Percentiles rank a stretch among this genome's conserved stretches.
phyloP scores from a whole-genome alignment of 2,113 vertebrate genomes.

The Syrrhaptes paradoxus region DNA sequence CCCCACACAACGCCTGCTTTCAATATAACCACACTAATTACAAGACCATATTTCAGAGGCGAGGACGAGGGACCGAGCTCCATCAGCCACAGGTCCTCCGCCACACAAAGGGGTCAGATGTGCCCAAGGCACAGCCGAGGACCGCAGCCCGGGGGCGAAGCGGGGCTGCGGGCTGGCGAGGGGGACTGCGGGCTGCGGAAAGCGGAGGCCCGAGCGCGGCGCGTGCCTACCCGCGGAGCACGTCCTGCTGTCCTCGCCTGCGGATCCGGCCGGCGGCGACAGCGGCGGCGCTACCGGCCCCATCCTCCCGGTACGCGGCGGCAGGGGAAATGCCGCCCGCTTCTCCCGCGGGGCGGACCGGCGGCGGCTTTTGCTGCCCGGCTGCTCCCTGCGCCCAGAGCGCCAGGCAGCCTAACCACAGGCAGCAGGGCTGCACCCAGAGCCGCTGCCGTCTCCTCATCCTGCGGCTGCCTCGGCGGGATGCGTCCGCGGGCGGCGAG shows the following conservation, averaged over 20 bases:
- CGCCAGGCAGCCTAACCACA: conserved; percentile 72
- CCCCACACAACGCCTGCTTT: neutral
- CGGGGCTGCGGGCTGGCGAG: neutral
- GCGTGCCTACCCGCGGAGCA: conserved; percentile 78
- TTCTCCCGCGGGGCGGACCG: conserved; percentile 18
- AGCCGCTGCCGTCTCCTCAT: conserved; percentile 69
- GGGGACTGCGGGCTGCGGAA: too few species aligned
- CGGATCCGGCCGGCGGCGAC: conserved; percentile 63
- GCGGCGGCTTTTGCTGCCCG: conserved; percentile 31
- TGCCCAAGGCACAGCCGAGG: too few species aligned
- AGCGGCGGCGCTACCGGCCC: neutral
- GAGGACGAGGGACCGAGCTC: neutral
- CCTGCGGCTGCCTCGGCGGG: neutral
- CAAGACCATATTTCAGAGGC: neutral
- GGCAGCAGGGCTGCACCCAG: conserved; percentile 45
- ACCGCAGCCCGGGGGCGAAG: too few species aligned
- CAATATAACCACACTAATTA: neutral
- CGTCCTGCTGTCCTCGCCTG: conserved; percentile 79
- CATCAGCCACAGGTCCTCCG: neutral
- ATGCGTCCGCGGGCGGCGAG: neutral
- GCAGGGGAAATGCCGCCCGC: neutral
- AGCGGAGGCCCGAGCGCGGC: neutral
- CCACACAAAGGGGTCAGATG: accelerated
- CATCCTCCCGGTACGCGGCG: conserved; percentile 56
- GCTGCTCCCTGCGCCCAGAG: conserved; percentile 53